These are phyloP conservation scores for Gobiocypris rarus DNA, from an alignment of 2,113 vertebrate species.

Conservation along the genomic window DNA sequence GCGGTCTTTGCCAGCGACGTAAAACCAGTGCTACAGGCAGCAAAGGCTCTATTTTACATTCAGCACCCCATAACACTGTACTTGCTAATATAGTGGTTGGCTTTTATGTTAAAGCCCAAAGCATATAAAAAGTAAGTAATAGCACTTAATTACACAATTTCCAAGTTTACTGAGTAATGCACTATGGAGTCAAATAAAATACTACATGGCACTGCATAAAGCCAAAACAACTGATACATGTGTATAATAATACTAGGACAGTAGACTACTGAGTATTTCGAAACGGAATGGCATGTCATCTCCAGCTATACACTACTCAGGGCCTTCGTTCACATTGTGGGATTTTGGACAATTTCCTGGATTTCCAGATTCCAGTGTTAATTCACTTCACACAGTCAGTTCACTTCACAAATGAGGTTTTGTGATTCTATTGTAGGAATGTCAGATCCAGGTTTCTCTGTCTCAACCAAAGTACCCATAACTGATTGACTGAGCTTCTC, in stretches of 20 bases:
- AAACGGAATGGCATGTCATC: slow-evolving; percentile 51
- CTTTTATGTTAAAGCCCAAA: neutral
- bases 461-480: slow-evolving; percentile 5
- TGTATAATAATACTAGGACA: neutral
- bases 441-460: neutral
- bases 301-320: slow-evolving; percentile 58
- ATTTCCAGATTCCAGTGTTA: slow-evolving; percentile 33
- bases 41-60: neutral
- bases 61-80: neutral
- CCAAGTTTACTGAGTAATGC: slow-evolving; percentile 11
- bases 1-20: neutral
- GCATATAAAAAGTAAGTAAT: slow-evolving; percentile 18
- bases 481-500: slow-evolving; percentile 2
- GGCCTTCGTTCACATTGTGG: slow-evolving; percentile 43
- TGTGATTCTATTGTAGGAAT: slow-evolving; percentile 8
- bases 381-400: slow-evolving; percentile 23
- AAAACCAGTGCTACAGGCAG: neutral
- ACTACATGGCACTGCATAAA: neutral
- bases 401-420: slow-evolving; percentile 13
- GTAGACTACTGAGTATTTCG: slow-evolving; percentile 44
- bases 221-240: slow-evolving; percentile 1
- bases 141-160: slow-evolving; percentile 15
- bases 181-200: neutral
- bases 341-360: slow-evolving; percentile 22
- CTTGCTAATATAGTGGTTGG: slow-evolving; percentile 2